phyloP scores from a whole-genome alignment of 2,113 vertebrate genomes.

The Melanerpes formicivorus region DNA sequence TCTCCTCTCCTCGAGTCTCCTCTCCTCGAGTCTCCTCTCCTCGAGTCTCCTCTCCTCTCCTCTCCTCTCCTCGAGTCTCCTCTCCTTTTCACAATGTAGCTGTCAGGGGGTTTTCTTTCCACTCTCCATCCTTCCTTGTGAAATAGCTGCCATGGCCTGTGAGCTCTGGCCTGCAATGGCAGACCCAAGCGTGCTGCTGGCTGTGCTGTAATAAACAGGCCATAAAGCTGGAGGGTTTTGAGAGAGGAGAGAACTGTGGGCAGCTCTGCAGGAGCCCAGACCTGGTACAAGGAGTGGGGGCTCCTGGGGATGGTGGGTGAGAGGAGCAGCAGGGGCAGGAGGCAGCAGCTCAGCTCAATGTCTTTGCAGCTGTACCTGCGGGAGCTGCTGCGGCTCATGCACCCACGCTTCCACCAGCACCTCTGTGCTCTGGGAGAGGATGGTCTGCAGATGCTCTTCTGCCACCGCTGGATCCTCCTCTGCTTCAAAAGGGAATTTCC shows the following conservation, averaged over 20 bases:
- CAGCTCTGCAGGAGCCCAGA: not conserved
- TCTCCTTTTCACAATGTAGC: not conserved
- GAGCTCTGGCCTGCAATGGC: not conserved
- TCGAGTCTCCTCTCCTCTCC: not conserved
- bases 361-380: conserved; percentile 88
- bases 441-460: conserved; percentile 96
- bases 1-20: too few species aligned
- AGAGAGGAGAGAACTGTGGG: not conserved
- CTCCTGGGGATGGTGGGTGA: fast-evolving
- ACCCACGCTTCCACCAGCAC: conserved; percentile 90
- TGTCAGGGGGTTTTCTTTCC: not conserved
- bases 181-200: not conserved
- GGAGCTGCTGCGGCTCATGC: conserved; percentile 91
- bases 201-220: not conserved
- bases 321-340: fast-evolving
- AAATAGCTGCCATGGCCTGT: not conserved
- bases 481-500: conserved; percentile 98
- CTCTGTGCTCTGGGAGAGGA: conserved; percentile 90
- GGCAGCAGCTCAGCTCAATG: not conserved
- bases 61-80: too few species aligned
- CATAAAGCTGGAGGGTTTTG: not conserved
- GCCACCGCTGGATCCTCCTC: conserved; percentile 98
- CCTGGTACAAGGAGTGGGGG: fast-evolving
- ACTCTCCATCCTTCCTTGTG: not conserved
- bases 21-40: too few species aligned